Evolutionary conservation across 2,888 invertebrate genomes (phyloP), one percentile per base, ranked within the genome.

Genomic region (Drosophila rellima): DNA sequence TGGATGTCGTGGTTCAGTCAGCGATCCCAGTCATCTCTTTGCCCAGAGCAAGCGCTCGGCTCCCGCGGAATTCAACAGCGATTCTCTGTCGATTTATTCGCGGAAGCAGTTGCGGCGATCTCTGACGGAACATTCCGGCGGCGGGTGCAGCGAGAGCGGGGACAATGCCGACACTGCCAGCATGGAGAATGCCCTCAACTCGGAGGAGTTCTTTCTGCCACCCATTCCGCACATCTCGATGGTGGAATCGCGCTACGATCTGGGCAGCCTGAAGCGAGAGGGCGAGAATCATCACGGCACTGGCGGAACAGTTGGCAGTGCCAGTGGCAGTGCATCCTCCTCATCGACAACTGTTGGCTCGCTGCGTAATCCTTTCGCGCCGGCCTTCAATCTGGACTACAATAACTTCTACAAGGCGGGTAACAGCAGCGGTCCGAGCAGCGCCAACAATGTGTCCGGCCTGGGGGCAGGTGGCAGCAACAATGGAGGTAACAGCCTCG

Each of bases 141-240:
- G 40, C 10, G 70, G 74, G 3, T 66, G 69, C 40, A 74, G 70
- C 20, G 82, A 77, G 15, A 67, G 83, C 40, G 79, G 84, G 29
- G 90, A 88, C 29, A 85, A 82, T 57, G 82, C 82, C 29, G 90
- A 91, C 26, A 71, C 63, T 64, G 88, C 90, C 35, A 90, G 89
- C 47, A 89, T 92, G 88, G 93, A 93, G 1, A 76, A 65, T 47
- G 82, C 91, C 29, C 81, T 92, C 40, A 91, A 88, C 57, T 65
- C 91, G 10, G 93, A 93, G 29, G 93, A 93, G 65, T 92, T 91
- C 70, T 93, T 92, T 78, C 68, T 92, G 65, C 90, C 92, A 3
- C 78, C 90, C 57, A 92, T 92, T 59, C 92, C 92, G 39, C 92
- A 93, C 70, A 91, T 93, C 48, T 91, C 93, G 4, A 91, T 92